Evolutionary conservation across 2,113 vertebrate species (phyloP).

Genomic region (Mugil cephalus): DNA sequence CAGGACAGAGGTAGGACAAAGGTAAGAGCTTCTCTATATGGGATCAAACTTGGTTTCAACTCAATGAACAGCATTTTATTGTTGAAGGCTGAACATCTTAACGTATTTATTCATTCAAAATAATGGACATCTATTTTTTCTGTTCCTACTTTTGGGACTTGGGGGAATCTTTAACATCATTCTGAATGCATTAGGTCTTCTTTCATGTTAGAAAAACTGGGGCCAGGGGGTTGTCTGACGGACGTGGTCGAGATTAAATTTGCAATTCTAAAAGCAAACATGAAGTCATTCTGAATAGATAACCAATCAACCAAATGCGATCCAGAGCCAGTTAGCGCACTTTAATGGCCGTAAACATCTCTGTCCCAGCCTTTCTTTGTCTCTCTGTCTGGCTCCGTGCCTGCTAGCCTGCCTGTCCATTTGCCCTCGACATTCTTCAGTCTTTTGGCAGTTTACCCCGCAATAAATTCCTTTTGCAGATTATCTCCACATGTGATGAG

Average conservation of each 20-base stretch:
- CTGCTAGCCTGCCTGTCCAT: constrained; percentile 13
- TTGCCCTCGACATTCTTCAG: constrained; percentile 43
- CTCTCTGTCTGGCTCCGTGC: not conserved
- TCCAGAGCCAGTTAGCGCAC: not conserved
- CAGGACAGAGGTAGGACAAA: constrained; percentile 35
- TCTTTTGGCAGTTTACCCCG: constrained; percentile 15
- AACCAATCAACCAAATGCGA: not conserved
- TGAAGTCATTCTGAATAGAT: not conserved
- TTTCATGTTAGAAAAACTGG: not conserved
- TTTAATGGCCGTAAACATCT: constrained; percentile 13
- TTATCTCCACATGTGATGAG: constrained; percentile 54
- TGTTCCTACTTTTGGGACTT: not conserved
- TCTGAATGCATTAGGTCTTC: not conserved
- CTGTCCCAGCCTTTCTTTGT: constrained; percentile 30
- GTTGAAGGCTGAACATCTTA: too few relatives aligned
- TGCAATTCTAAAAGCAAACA: not conserved
- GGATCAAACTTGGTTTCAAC: not conserved
- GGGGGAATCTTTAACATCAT: not conserved
- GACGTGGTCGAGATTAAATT: not conserved
- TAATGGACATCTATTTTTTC: too few relatives aligned
- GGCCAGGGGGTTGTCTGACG: not conserved
- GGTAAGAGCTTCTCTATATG: constrained; percentile 55
- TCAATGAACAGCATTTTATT: too few relatives aligned
- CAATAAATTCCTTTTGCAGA: constrained; percentile 29
- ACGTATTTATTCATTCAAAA: too few relatives aligned